Evolutionary conservation across 2,888 invertebrate genomes (phyloP).

Genomic region (Melitaea athalia): DNA sequence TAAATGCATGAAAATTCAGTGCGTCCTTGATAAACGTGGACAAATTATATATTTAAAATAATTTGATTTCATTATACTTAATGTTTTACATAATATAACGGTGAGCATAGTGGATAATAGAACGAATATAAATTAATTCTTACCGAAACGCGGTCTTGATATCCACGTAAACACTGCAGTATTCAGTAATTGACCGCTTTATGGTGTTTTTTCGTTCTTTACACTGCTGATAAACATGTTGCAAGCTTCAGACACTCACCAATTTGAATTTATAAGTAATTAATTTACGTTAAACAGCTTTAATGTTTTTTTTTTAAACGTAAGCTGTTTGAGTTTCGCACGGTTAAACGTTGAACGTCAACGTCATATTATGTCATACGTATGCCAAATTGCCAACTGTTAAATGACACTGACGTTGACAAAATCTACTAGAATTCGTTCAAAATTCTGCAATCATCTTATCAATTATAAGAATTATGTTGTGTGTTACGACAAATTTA

Average conservation of each 20-base stretch:
- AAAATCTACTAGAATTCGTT: not conserved
- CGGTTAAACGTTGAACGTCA: conserved; percentile 3
- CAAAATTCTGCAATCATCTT: not conserved
- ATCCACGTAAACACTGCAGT: conserved; percentile 1
- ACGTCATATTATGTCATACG: not conserved
- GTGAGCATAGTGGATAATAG: not conserved
- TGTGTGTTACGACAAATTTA: too few relatives aligned
- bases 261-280: not conserved
- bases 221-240: not conserved
- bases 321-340: conserved; percentile 4
- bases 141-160: not conserved
- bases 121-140: not conserved
- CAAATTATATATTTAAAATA: not conserved
- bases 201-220: not conserved
- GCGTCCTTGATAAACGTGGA: not conserved
- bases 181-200: not conserved
- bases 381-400: not conserved
- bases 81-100: not conserved
- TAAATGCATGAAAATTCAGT: not conserved
- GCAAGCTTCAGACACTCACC: not conserved
- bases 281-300: not conserved
- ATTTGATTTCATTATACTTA: not conserved
- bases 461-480: too few relatives aligned
- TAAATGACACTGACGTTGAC: not conserved
- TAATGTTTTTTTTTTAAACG: not conserved